Base-by-base conservation (phyloP, 2,113 vertebrate genomes). In the Callaeas wilsoni region DNA sequence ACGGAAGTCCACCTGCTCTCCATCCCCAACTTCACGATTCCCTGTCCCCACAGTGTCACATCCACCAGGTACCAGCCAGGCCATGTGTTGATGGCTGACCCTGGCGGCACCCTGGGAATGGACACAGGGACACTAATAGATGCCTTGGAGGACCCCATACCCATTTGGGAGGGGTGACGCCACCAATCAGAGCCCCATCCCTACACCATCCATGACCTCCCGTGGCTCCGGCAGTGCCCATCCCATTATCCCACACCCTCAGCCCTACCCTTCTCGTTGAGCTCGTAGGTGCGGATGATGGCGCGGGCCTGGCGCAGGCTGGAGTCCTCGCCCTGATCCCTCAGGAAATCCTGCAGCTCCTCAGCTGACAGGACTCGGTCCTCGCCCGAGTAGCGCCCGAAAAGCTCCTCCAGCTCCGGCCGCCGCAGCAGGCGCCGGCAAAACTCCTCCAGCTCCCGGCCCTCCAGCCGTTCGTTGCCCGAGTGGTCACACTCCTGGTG, bases 381-480 rank as follows among this genome's bases (percentile, higher is more conserved):
- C 60, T 99, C 98, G 0, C 99, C 98, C 0, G 99, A 99, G 93
- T 99, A 99, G 20, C 55, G 97, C 41, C 96, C 94, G 10, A 99
- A 99, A 16, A 99, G 98, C 5, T 98, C 97, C 75, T 99, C 99
- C 95, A 99, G 90, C 98, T 99, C 99, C 0, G 99, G 99, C 32
- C 99, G 98, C 13, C 98, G 98, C 98, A 99, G 97, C 91, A 99
- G 98, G 96, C 98, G 98, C 49, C 98, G 98, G 92, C 99, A 99
- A 83, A 99, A 99, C 95, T 98, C 98, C 94, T 99, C 99, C 1
- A 99, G 99, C 97, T 99, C 99, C 3, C 93, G n/a, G 14, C 98
- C 99, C 84, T 99, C 99, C 94, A 99, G 97, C 7, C 99, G 98
- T 56, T 97, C 98, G 0, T 99, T 97, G 7, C 98, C 98, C 0